A percentile compares a stretch with the other conserved stretches of the same genome.
These are phyloP conservation scores for Dastarcus helophoroides DNA, from an alignment of 2,888 invertebrate genomes.

Conservation along the genomic window DNA sequence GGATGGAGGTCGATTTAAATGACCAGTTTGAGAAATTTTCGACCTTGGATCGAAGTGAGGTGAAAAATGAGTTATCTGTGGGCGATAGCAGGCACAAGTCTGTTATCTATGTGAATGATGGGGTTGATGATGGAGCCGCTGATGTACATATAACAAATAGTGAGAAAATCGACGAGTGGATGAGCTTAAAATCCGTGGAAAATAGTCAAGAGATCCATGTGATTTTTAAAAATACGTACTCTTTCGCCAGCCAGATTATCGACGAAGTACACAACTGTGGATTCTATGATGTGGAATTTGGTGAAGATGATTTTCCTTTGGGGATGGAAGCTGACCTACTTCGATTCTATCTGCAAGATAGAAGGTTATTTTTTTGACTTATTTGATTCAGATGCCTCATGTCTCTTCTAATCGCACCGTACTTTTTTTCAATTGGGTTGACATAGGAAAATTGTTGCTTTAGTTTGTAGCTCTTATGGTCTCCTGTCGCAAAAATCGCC, in stretches of 20 bases:
- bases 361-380: too few relatives aligned
- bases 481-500: too few relatives aligned
- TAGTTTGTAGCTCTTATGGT: too few relatives aligned
- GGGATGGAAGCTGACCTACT: slow-evolving; percentile 34
- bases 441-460: too few relatives aligned
- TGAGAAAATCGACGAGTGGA: slow-evolving; percentile 31
- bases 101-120: slow-evolving; percentile 32
- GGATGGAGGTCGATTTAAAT: slow-evolving; percentile 35
- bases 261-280: slow-evolving; percentile 28
- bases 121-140: slow-evolving; percentile 11
- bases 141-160: slow-evolving; percentile 20
- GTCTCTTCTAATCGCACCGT: too few relatives aligned
- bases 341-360: slow-evolving; percentile 16
- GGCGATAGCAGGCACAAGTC: slow-evolving; percentile 29
- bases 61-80: not conserved
- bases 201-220: slow-evolving; percentile 30
- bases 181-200: slow-evolving; percentile 28
- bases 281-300: slow-evolving; percentile 23
- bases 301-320: slow-evolving; percentile 32
- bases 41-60: slow-evolving; percentile 25
- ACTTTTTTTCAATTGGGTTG: too few relatives aligned
- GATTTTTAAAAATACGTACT: slow-evolving; percentile 32
- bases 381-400: too few relatives aligned
- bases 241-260: slow-evolving; percentile 31
- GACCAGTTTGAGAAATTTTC: slow-evolving; percentile 39